Base-by-base conservation (phyloP, 2,888 invertebrate genomes). In the Oscheius sp. region DNA sequence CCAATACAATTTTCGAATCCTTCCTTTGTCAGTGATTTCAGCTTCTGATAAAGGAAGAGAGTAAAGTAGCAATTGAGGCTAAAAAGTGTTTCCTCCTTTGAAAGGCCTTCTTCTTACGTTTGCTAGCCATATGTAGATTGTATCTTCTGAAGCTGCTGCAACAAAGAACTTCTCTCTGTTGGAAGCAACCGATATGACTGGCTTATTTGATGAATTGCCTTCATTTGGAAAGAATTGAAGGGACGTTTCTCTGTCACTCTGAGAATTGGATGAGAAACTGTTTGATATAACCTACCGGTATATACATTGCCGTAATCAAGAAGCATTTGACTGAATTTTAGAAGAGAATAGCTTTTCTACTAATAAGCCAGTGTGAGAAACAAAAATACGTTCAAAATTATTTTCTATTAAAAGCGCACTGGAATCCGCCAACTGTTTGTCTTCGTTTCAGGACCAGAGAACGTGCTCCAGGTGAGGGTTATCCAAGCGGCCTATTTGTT, bases 121-220 rank as follows among this genome's bases (percentile, higher is more conserved):
- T 17, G 82, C 71, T n/a, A 81, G 74, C 73, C 78, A 86, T 37
- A 86, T 76, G 64, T 76, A 80, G 2, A 86, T 33, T 0, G 77
- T 57, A 29, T 76, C 70, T 25, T 65, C 68, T 0, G 83, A 82
- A 1, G 79, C 73, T 15, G 79, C 72, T 10, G 82, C 83, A 52
- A 84, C 69, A 25, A 85, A 66, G 8, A 73, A 71, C n/a, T 79
- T 73, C 27, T 85, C 86, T n/a, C 85, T 72, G 65, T 86, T 85
- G 3, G 80, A 80, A 3, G 70, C 73, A 8, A 85, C 61, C 17
- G 61, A 69, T 15, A 71, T 64, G 31, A 84, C 73, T 1, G 68
- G 61, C 23, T 55, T 34, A 12, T 17, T 50, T 25, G 23, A 37
- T n/a, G 66, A 23, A 17, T 25, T 31, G 12, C 45, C 66, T 20